Percentiles rank a stretch among this genome's conserved stretches.
Conservation (phyloP, 2,797 vertebrate species). For the Macrochelys suwanniensis region DNA sequence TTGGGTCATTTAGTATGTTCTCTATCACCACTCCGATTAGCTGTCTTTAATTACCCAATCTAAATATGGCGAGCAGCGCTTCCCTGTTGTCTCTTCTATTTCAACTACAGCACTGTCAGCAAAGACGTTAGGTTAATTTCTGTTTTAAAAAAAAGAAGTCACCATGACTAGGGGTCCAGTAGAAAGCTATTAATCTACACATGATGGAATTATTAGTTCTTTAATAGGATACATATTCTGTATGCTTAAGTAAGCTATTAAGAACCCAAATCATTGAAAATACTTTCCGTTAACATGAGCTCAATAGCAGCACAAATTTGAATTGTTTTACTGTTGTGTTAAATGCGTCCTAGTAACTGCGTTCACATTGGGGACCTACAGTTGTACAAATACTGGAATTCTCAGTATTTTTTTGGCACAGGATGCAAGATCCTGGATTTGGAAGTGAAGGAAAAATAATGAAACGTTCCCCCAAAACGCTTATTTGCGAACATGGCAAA, state of each 20-base stretch:
- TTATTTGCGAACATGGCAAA: background rate
- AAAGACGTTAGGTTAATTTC: background rate
- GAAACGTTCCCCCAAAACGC: background rate
- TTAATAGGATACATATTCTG: background rate
- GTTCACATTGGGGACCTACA: background rate
- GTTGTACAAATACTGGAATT: background rate
- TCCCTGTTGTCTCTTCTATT: background rate
- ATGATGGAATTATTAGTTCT: background rate
- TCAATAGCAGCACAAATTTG: background rate
- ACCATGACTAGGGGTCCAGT: background rate
- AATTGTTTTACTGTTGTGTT: background rate
- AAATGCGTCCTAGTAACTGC: background rate
- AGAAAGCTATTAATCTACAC: background rate
- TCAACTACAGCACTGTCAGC: background rate
- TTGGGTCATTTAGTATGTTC: background rate
- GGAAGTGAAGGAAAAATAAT: background rate
- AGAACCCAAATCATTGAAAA: background rate
- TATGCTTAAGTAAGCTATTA: background rate
- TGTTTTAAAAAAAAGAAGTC: background rate
- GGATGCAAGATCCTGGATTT: accelerated
- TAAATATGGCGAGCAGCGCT: background rate
- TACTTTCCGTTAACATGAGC: constrained; percentile 1
- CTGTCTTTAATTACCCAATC: background rate
- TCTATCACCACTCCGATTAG: background rate
- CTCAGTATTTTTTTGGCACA: background rate